phyloP scores from a whole-genome alignment of 92 coral and sea anemone genomes.

The Epizoanthus stellaris region DNA sequence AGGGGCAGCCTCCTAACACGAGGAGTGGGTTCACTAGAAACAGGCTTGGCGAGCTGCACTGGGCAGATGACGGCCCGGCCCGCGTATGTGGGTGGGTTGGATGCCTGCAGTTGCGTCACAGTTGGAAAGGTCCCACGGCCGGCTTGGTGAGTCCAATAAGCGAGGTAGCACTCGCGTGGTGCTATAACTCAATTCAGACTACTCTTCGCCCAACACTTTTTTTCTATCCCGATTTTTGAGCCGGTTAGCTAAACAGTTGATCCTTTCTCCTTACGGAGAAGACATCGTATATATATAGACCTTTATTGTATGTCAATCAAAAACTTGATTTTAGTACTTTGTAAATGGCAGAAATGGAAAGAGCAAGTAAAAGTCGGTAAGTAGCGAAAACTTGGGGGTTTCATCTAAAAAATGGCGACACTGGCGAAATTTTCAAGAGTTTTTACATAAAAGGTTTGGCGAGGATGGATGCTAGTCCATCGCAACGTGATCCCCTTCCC shows the following conservation, averaged over 20 bases:
- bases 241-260: no score
- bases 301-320: neutral
- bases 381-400: no score
- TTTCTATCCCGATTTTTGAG: constrained; percentile 3
- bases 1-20: constrained; percentile 86
- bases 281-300: neutral
- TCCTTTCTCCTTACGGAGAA: no score
- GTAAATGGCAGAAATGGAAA: no score
- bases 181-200: constrained; percentile 99
- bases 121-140: constrained; percentile 99
- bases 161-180: constrained; percentile 86
- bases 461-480: no score
- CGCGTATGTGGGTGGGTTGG: constrained; percentile 54
- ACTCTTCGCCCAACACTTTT: constrained; percentile 90
- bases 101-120: constrained; percentile 95
- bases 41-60: constrained; percentile 90
- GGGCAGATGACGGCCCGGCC: constrained; percentile 73
- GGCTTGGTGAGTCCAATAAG: constrained; percentile 95
- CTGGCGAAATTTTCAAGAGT: no score
- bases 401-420: no score
- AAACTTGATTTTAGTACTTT: no score
- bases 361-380: no score
- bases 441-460: no score
- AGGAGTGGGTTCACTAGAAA: constrained; percentile 97
- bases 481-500: no score